Percentiles rank a stretch among this genome's conserved stretches.
These are phyloP conservation scores for Centrocercus urophasianus DNA, from an alignment of 2,113 vertebrate genomes.

Conservation along the genomic window DNA sequence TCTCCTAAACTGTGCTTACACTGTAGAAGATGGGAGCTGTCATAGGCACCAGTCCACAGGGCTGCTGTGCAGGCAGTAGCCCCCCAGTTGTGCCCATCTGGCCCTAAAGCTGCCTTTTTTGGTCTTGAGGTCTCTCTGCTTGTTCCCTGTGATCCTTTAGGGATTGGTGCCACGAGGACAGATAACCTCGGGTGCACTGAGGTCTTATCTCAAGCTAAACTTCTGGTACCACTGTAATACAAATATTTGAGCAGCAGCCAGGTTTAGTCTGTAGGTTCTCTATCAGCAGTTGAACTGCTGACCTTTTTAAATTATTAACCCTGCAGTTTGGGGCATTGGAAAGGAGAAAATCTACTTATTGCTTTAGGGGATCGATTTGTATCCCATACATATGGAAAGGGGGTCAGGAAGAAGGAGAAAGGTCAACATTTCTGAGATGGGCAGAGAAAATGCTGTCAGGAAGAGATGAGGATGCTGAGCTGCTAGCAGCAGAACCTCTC, in stretches of 20 bases:
- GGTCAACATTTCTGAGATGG: not conserved
- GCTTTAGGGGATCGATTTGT: not conserved
- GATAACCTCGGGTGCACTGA: not conserved
- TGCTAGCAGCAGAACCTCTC: not conserved
- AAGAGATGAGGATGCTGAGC: not conserved
- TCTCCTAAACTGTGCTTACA: not conserved
- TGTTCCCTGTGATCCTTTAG: not conserved
- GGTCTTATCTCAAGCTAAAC: not conserved
- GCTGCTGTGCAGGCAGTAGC: not conserved
- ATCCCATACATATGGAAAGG: not conserved
- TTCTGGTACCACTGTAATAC: not conserved
- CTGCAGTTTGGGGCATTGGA: not conserved
- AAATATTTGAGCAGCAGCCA: not conserved
- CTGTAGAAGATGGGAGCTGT: not conserved
- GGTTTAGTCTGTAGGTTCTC: not conserved
- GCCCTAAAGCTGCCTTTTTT: not conserved
- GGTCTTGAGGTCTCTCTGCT: not conserved
- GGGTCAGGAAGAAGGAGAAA: not conserved
- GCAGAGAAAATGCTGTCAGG: not conserved
- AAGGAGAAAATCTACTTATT: not conserved
- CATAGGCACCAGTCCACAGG: not conserved
- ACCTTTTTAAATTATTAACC: not conserved
- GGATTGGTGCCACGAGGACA: not conserved
- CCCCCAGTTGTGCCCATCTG: conserved; percentile 42
- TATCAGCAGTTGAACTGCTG: not conserved